Evolutionary conservation across 2,113 vertebrate genomes (phyloP).

Genomic region (Corythornis madagascariensis): DNA sequence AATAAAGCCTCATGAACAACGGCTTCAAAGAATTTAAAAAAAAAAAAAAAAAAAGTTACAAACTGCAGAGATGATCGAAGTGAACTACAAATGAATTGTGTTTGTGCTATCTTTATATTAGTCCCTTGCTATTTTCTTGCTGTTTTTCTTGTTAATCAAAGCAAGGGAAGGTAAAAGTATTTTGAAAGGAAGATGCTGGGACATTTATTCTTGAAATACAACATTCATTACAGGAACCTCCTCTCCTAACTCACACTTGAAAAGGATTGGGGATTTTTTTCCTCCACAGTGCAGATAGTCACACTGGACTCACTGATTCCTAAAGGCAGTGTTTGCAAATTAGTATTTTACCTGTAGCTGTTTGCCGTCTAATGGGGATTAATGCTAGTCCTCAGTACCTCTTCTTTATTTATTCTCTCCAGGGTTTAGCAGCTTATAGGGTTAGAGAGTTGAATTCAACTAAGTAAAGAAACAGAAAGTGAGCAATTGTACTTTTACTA

Average conservation of each 20-base stretch:
- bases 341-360: not conserved
- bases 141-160: not conserved
- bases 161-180: not conserved
- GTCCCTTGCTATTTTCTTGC: not conserved
- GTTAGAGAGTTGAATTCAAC: constrained; percentile 24
- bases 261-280: not conserved
- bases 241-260: not conserved
- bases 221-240: not conserved
- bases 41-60: too few species aligned
- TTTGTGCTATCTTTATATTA: not conserved
- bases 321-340: not conserved
- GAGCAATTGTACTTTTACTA: not conserved
- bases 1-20: not conserved
- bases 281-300: not conserved
- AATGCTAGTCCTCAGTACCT: not conserved
- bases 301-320: not conserved
- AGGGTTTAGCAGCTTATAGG: not conserved
- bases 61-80: not conserved
- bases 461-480: not conserved
- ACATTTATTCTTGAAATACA: not conserved
- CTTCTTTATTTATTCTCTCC: constrained; percentile 2
- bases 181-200: not conserved
- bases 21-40: not conserved
- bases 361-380: not conserved
- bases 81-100: not conserved